A percentile compares a stretch with the other conserved stretches of the same genome.
These are phyloP conservation scores for Potamilus streckersoni DNA, from an alignment of 1,140 invertebrate species.

Conservation along the genomic window DNA sequence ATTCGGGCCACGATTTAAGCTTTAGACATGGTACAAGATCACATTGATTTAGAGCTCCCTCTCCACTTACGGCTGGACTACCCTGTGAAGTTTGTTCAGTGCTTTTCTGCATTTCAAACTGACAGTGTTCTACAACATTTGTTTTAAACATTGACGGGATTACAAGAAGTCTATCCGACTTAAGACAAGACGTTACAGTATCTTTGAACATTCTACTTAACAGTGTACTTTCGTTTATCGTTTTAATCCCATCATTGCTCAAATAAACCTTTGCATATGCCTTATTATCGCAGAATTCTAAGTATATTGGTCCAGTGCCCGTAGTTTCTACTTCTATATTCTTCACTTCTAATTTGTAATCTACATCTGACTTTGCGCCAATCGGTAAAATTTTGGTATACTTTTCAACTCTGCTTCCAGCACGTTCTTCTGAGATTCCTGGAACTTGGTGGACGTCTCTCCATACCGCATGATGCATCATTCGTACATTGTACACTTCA, in stretches of 20 bases:
- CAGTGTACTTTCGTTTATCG: not conserved
- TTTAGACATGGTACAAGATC: conserved; percentile 2
- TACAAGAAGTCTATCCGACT: not conserved
- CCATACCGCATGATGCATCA: conserved; percentile 9
- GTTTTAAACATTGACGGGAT: not conserved
- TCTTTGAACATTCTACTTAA: not conserved
- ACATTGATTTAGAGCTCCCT: not conserved
- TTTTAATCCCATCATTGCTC: not conserved
- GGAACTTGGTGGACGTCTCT: conserved; percentile 2
- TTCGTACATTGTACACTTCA: conserved; percentile 5
- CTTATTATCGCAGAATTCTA: not conserved
- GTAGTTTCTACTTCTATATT: not conserved
- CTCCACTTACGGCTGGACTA: conserved; percentile 2
- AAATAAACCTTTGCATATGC: not conserved
- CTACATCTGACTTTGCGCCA: not conserved
- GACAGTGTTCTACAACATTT: conserved; percentile 2
- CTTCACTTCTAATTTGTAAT: not conserved
- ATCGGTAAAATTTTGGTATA: not conserved
- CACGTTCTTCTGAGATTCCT: conserved; percentile 5
- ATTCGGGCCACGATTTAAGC: not conserved
- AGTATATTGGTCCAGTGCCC: not conserved
- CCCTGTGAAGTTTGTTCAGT: not conserved
- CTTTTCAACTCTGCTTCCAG: conserved; percentile 1
- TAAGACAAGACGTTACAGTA: not conserved
- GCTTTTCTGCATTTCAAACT: conserved; percentile 4